Percentiles rank a stretch among this genome's conserved stretches.
phyloP scores from a whole-genome alignment of 2,888 invertebrate species.

The Hypomecis atomaria region DNA sequence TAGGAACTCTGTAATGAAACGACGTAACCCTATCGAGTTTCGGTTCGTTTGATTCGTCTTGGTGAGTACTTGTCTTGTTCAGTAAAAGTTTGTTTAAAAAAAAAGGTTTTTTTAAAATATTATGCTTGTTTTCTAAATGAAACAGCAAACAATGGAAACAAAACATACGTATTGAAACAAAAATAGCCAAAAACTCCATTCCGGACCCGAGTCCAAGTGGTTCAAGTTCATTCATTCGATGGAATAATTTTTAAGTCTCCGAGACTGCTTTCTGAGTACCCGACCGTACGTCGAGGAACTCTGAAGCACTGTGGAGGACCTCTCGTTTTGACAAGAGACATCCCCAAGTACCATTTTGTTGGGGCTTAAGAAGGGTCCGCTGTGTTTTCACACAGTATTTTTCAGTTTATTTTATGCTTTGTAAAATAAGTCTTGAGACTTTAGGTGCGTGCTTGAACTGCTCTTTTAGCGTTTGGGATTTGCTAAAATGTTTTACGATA shows the following conservation, averaged over 20 bases:
- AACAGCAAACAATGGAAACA: background rate
- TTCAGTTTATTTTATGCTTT: constrained; percentile 38
- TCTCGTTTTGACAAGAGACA: constrained; percentile 55
- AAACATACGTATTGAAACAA: constrained; percentile 2
- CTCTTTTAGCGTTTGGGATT: constrained; percentile 23
- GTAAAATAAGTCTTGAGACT: constrained; percentile 29
- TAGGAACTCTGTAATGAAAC: no score
- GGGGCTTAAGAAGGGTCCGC: constrained; percentile 44
- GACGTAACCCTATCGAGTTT: no score
- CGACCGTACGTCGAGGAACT: constrained; percentile 47
- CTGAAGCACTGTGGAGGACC: constrained; percentile 45
- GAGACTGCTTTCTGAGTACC: constrained; percentile 35
- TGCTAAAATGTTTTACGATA: constrained; percentile 20
- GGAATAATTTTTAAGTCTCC: constrained; percentile 32
- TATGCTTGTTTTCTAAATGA: no score
- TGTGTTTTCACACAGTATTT: constrained; percentile 44
- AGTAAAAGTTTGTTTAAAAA: no score
- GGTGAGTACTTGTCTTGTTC: no score
- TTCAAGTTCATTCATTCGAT: constrained; percentile 29
- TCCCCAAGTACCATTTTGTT: constrained; percentile 58
- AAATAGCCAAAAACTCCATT: constrained; percentile 12
- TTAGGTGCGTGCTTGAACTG: constrained; percentile 26
- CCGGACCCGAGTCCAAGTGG: constrained; percentile 2
- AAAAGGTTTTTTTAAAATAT: no score
- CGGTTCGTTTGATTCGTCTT: no score